phyloP scores from a whole-genome alignment of 2,888 invertebrate genomes.

The Ferrisia virgata region DNA sequence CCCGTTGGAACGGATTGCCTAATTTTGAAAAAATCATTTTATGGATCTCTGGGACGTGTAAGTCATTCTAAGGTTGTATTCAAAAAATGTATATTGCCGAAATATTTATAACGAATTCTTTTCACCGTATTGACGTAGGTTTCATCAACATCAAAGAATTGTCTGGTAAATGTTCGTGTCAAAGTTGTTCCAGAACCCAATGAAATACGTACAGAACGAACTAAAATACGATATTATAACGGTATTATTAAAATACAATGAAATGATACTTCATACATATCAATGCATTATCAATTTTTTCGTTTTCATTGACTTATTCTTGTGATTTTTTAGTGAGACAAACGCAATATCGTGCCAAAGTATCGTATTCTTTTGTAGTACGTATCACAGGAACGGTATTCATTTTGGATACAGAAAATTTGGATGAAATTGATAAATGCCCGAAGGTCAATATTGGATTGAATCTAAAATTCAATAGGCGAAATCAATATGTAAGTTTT shows the following conservation, averaged over 20 bases:
- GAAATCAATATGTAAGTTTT: constrained; percentile 61
- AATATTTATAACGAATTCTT: background rate
- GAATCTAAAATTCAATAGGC: constrained; percentile 84
- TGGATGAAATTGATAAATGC: constrained; percentile 42
- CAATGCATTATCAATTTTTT: too few species aligned
- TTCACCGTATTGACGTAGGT: background rate
- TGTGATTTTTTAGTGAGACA: constrained; percentile 53
- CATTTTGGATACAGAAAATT: constrained; percentile 55
- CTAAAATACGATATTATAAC: background rate
- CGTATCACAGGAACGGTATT: constrained; percentile 83
- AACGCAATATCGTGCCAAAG: constrained; percentile 63
- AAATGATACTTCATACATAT: too few species aligned
- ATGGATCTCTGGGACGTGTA: constrained; percentile 77
- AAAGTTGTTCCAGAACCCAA: constrained; percentile 51
- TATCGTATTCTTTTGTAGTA: constrained; percentile 70
- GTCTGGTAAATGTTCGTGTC: constrained; percentile 56
- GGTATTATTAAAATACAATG: background rate
- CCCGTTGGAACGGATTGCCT: constrained; percentile 68
- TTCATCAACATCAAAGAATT: background rate
- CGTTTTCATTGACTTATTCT: too few species aligned
- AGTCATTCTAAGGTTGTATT: constrained; percentile 41
- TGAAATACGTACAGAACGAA: background rate
- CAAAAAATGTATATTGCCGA: background rate
- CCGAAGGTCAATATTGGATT: constrained; percentile 78
- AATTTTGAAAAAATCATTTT: constrained; percentile 73